Evolutionary conservation across 2,888 invertebrate species (phyloP).

Genomic region (Caenorhabditis drosophilae): DNA sequence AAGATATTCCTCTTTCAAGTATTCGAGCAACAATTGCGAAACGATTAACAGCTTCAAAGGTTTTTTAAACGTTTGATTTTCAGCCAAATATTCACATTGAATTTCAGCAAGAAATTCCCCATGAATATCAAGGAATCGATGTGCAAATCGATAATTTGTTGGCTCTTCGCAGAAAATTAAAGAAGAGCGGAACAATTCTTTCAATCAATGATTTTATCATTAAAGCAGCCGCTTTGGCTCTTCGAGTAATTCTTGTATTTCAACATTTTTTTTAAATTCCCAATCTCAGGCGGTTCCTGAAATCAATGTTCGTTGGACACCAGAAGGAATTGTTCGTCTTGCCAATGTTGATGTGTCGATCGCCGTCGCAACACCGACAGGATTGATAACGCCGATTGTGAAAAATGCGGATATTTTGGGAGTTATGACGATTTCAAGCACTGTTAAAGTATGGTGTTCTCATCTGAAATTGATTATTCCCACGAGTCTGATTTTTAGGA

Average conservation of each 20-base stretch:
- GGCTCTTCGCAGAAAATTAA: conserved; percentile 73
- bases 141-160: conserved; percentile 73
- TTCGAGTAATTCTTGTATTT: conserved; percentile 70
- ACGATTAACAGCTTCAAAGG: conserved; percentile 76
- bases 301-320: conserved; percentile 43
- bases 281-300: conserved; percentile 71
- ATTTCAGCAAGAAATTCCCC: conserved; percentile 76
- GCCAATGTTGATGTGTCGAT: conserved; percentile 85
- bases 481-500: conserved; percentile 19
- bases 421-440: conserved; percentile 72
- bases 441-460: conserved; percentile 34
- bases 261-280: conserved; percentile 68
- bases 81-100: conserved; percentile 20
- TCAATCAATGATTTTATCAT: conserved; percentile 78
- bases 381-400: conserved; percentile 91
- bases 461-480: neutral
- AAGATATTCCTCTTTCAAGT: conserved; percentile 75
- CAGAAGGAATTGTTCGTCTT: conserved; percentile 26
- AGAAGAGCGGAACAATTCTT: conserved; percentile 67
- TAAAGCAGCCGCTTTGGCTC: conserved; percentile 76
- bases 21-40: conserved; percentile 77
- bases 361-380: conserved; percentile 90
- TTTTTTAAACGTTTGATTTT: conserved; percentile 7
- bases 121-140: conserved; percentile 75
- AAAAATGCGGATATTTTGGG: conserved; percentile 74